These are phyloP conservation scores for Stichopus horrens DNA, from an alignment of 53 echinoderm and acorn worm species.

Conservation along the genomic window DNA sequence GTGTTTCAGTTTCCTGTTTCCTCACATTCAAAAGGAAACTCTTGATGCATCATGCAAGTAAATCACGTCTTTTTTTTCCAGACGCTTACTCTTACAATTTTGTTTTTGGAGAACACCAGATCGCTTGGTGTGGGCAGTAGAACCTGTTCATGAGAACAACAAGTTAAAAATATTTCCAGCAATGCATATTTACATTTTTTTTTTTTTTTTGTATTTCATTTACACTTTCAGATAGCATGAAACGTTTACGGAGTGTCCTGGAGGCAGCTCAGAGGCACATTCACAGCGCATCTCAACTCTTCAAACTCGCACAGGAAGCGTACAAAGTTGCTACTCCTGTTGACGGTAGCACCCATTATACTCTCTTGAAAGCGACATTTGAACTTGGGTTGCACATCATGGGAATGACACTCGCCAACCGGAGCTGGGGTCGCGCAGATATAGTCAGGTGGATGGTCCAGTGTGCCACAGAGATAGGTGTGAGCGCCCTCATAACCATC, in stretches of 20 bases:
- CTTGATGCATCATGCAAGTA: no score
- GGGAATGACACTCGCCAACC: conserved; percentile 92
- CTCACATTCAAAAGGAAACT: no score
- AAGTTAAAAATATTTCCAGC: no score
- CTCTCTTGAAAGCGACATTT: conserved; percentile 97
- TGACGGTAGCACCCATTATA: conserved; percentile 90
- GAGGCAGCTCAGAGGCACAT: conserved; percentile 94
- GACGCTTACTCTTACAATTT: no score
- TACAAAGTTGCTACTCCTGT: conserved; percentile 97
- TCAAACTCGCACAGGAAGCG: conserved; percentile 97
- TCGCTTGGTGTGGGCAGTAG: no score
- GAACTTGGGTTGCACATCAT: conserved; percentile 97
- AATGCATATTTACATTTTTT: no score
- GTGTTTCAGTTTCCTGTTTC: no score
- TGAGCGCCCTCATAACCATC: conserved; percentile 85
- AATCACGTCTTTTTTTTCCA: no score
- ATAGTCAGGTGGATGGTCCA: conserved; percentile 99
- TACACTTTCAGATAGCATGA: conserved; percentile 69
- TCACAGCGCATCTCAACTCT: conserved; percentile 98
- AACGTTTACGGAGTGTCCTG: conserved; percentile 85
- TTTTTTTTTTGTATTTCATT: background rate
- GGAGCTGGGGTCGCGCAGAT: conserved; percentile 92
- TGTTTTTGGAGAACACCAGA: no score
- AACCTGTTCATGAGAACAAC: no score
- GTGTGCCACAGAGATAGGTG: conserved; percentile 95